Base-by-base conservation (phyloP, 2,113 vertebrate species). In the Myiozetetes cayanensis region DNA sequence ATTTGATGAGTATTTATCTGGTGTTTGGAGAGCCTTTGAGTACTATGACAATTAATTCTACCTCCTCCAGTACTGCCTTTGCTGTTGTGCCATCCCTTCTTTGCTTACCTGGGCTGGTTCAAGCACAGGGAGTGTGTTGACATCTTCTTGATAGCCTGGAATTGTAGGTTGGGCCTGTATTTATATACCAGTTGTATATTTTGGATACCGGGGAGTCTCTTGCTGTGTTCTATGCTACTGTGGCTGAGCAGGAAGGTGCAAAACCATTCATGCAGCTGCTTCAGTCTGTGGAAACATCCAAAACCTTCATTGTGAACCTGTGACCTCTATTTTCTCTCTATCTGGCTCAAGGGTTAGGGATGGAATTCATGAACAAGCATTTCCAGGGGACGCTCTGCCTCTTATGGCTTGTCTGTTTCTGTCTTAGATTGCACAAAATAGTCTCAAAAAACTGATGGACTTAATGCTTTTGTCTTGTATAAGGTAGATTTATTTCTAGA, bases 171-270 rank as follows among this genome's bases (percentile, higher is more conserved):
- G 55, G 55, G 18, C 17, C 49, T 66, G 20, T 37, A 2, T 81
- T 79, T 58, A 5, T 44, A 2, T 22, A 8, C 39, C 19, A 37
- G 46, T 33, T 58, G 41, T 73, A 1, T 24, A 7, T 73, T 84
- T 56, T 0, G 3, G 68, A 3, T 66, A 74, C 20, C 22, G 35
- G 6, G 4, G 19, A 37, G 17, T 39, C 25, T 73, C 14, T 20
- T 70, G 16, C 8, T 44, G 0, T 6, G 30, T 58, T 81, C 23
- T 56, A 0, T 19, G 33, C 24, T 11, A 0, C 8, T 8, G 25
- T 3, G 11, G 21, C 41, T 85, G 62, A 61, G 63, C 62, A 61
- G 44, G 53, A 70, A 11, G 9, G 14, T 20, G 30, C 14, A 33
- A 68, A 90, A 44, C 9, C 6, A 18, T 56, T 41, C 13, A 31